Base-by-base conservation (phyloP, 2,888 invertebrate species). In the Drosophila koepferae region DNA sequence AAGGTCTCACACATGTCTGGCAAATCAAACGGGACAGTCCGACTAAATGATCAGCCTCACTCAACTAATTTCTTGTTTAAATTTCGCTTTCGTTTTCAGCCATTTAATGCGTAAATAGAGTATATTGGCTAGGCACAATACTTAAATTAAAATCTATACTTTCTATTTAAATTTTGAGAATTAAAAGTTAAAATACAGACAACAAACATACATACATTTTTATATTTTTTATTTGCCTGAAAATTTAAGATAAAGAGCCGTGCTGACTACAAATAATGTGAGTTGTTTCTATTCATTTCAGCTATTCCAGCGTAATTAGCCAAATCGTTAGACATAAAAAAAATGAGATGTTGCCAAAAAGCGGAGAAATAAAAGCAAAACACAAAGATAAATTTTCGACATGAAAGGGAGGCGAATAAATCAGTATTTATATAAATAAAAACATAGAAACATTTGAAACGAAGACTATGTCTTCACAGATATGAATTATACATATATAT, bases 1-100 rank as follows among this genome's bases (percentile, higher is more conserved):
- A 84, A 90, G 90, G 84, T 88, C 86, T 86, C 68, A 83, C 90
- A 82, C 90, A 86, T 85, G 90, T 88, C 86, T 88, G 90, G 86
- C 90, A 90, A 79, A 80, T 90, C 90, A 90, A 85, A 89, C 59
- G 82, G 51, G 90, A 82, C 88, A 78, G 66, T 64, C 74, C 64
- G 63, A 72, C 84, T 80, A 70, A 76, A 54, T 65, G 73, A 62
- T 61, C 62, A 49, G 60, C 55, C 34, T 68, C 51, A 28, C 56
- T 18, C 23, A 56, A 56, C 48, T 40, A 31, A 48, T 34, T 23
- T 23, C n/a, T 5, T 41, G 10, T 31, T 23, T 0, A 38, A 18
- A 10, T 16, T 38, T 38, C 38, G 9, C 36, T 54, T 54, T 41
- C 18, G n/a, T 55, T 41, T 12, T 14, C 12, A 38, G 5, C 5